Evolutionary conservation across 2,797 vertebrate species (phyloP).

Genomic region (Chlorospingus flavigularis): DNA sequence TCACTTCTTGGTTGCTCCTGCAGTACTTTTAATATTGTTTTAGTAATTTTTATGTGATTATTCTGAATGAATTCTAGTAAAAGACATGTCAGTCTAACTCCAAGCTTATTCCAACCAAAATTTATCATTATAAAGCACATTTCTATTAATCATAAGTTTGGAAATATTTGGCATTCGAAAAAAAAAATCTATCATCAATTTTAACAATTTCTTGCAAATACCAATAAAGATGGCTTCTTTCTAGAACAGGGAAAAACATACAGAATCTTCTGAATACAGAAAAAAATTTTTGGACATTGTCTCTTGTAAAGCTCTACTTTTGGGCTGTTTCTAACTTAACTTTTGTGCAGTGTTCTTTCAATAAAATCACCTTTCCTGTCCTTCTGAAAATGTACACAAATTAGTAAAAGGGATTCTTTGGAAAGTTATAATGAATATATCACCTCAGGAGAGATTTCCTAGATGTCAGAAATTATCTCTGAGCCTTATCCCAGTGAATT

Average conservation of each 20-base stretch:
- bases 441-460: background rate
- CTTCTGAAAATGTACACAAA: background rate
- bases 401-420: background rate
- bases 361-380: background rate
- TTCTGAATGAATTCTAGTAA: background rate
- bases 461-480: background rate
- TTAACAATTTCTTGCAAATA: background rate
- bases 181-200: background rate
- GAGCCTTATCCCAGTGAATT: background rate
- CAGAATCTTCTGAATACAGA: background rate
- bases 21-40: background rate
- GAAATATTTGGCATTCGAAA: background rate
- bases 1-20: background rate
- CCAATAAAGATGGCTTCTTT: background rate
- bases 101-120: background rate
- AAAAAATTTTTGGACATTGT: rapidly evolving
- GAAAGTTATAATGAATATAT: background rate
- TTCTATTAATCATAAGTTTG: background rate
- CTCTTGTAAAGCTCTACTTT: background rate
- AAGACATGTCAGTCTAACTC: background rate
- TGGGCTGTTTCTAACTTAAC: background rate
- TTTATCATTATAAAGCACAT: background rate
- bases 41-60: background rate
- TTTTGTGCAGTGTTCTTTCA: background rate
- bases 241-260: background rate